Evolutionary conservation across 2,797 vertebrate species (phyloP).

Genomic region (Anas bernieri): DNA sequence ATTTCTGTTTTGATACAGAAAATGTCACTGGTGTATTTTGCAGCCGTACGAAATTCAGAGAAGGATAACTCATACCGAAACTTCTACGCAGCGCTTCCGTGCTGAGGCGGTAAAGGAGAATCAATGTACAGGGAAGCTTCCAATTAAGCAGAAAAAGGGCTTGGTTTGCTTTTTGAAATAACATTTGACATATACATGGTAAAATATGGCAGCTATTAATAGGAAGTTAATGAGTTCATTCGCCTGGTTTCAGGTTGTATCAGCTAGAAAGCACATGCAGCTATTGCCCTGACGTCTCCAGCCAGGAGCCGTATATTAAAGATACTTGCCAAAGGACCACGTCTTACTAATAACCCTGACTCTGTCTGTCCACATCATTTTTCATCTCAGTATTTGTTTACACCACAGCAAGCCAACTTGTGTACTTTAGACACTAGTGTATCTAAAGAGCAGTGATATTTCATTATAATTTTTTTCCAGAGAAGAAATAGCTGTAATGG

Average conservation of each 20-base stretch:
- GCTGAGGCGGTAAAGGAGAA: slow-evolving; percentile 10
- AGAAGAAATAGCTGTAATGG: background rate
- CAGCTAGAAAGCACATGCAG: accelerated
- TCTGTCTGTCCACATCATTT: background rate
- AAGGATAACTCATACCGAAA: slow-evolving; percentile 64
- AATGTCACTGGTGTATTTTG: slow-evolving; percentile 30
- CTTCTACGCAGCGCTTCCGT: slow-evolving; percentile 33
- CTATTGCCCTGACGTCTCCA: background rate
- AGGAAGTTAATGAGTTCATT: background rate
- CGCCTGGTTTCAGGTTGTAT: background rate
- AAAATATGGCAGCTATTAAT: background rate
- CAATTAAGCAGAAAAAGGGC: slow-evolving; percentile 55
- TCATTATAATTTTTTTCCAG: background rate
- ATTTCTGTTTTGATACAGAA: slow-evolving; percentile 33
- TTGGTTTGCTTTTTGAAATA: slow-evolving; percentile 21
- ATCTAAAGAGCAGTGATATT: background rate
- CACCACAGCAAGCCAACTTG: background rate
- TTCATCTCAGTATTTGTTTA: background rate
- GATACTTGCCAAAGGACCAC: accelerated
- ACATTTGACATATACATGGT: background rate
- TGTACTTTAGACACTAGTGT: background rate
- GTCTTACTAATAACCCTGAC: background rate
- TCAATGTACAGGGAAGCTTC: slow-evolving; percentile 41
- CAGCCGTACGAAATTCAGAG: background rate
- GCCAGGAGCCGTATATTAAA: background rate